Evolutionary conservation across 2,113 vertebrate species (phyloP), one percentile per base, ranked within the genome.

Genomic region (Strigops habroptila): DNA sequence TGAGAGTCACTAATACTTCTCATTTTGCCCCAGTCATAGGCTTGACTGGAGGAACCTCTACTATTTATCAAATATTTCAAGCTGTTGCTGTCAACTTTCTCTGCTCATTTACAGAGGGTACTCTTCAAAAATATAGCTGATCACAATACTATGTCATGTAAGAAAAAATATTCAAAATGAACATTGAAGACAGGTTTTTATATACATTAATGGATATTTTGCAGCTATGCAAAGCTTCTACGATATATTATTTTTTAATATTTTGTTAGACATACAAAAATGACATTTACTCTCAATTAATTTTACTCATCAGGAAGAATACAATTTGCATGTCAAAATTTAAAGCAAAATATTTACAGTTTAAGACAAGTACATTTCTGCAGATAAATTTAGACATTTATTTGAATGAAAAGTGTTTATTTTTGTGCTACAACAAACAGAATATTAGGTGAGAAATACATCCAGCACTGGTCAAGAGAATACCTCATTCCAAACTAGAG

Each of bases 51-150:
- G 18, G 60, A 95, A 86, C 8, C 41, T 95, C 67, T 91, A 71
- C 62, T 93, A 81, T 95, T 96, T 90, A 95, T 97, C 52, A 97
- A 82, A 92, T 87, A 96, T 90, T 90, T 97, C 91, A 93, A 94
- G 94, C 78, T 91, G 28, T 88, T 97, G 28, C 43, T 96, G 74
- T 77, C 82, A 95, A 53, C 44, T 85, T 97, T 96, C 53, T 93
- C 79, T 85, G 41, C 31, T 94, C 85, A 78, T 95, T 97, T 97
- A 70, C 64, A 81, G 69, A 62, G 86, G 52, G 52, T 59, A 78
- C 9, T 90, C 16, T 68, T 78, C 23, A 95, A 88, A 97, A 95
- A 73, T 65, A 69, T 12, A 59, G 41, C 55, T 90, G 91, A 43
- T 67, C 55, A 65, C 31, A 90, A 69, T 80, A 93, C 46, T 83